Base-by-base conservation (phyloP, 1,140 invertebrate genomes). In the Drosophila elegans region DNA sequence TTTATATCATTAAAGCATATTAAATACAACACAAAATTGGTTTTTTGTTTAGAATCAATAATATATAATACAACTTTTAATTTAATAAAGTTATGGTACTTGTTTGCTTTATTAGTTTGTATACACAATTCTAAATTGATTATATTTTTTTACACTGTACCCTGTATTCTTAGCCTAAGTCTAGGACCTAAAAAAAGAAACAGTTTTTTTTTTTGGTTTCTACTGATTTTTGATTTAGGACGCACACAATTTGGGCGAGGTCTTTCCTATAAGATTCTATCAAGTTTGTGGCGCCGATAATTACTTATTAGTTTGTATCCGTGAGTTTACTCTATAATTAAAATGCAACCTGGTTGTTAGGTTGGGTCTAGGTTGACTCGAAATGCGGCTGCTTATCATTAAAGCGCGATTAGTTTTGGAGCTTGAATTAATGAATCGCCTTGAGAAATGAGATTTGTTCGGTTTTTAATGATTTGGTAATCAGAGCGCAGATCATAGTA, bases 251-350 rank as follows among this genome's bases (percentile, higher is more conserved):
- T 78, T 38, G 36, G 42, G 39, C 36, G 32, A 39, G 42, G 44
- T 64, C 29, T 54, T 25, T 51, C 38, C 49, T 72, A 54, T 74
- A 49, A 39, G 55, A 38, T 46, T 56, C 42, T 52, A 52, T 62
- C 44, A 48, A 68, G 49, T 68, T 66, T 36, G 44, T 41, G 78
- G 79, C 74, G 68, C 80, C 60, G 53, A 48, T 60, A 57, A 36
- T 53, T 86, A 86, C 86, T 85, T 78, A 86, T 81, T 78, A 71
- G 82, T 63, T 79, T 48, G 60, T 45, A 38, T 83, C 72, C 51
- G 78, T 46, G 51, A 16, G 39, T 57, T 61, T 62, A 64, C 38
- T 53, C 4, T 64, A 81, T 86, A 85, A 85, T 85, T 85, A 85
- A 86, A 81, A 74, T 74, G 60, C 74, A 53, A 52, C 51, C 69